Conservation (phyloP, 1,140 invertebrate species). For the Scaptomyza graminum region DNA sequence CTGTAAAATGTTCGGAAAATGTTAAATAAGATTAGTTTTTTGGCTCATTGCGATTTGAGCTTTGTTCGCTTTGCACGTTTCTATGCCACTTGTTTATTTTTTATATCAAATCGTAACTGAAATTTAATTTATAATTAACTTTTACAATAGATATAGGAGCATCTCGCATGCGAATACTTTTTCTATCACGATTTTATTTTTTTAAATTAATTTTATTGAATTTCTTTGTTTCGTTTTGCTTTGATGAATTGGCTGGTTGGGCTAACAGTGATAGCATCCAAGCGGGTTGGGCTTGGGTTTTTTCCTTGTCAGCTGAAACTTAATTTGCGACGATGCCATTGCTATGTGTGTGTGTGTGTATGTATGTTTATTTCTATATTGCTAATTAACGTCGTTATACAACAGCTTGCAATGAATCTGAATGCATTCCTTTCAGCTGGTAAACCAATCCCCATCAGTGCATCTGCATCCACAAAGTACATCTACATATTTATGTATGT, state of each 20-base stretch:
- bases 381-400: constrained; percentile 74
- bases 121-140: no score
- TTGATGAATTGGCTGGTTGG: constrained; percentile 7
- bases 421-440: constrained; percentile 72
- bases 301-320: constrained; percentile 48
- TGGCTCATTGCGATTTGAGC: constrained; percentile 35
- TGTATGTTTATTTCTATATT: constrained; percentile 13
- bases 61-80: constrained; percentile 24
- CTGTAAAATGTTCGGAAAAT: constrained; percentile 28
- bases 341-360: not conserved
- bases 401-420: constrained; percentile 67
- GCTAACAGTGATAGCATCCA: not conserved
- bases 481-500: not conserved
- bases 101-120: no score
- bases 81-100: not conserved
- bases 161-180: not conserved
- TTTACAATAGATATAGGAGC: no score
- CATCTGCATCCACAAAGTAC: constrained; percentile 35
- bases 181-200: not conserved
- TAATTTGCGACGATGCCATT: constrained; percentile 41
- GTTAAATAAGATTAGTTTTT: not conserved
- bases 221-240: constrained; percentile 8
- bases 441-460: constrained; percentile 42
- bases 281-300: constrained; percentile 28
- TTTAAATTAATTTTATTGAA: constrained; percentile 1